These are phyloP conservation scores for Drosophila subquinaria DNA, from an alignment of 2,888 invertebrate species.

Conservation along the genomic window DNA sequence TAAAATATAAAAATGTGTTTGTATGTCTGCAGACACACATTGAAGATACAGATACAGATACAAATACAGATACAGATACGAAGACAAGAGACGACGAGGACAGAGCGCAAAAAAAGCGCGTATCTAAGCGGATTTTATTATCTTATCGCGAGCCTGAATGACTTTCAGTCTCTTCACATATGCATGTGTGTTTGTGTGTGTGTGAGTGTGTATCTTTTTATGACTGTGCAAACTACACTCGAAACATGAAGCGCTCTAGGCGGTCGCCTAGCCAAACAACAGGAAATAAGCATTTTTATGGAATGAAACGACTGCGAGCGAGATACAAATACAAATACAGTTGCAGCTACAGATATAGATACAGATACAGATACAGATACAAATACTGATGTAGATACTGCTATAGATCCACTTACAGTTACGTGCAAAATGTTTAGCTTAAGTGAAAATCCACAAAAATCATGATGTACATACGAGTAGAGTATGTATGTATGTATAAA, in stretches of 20 bases:
- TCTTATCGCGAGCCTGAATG: conserved; percentile 76
- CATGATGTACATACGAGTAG: conserved; percentile 4
- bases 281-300: conserved; percentile 82
- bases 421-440: conserved; percentile 63
- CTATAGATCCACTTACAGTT: conserved; percentile 59
- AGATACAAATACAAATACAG: conserved; percentile 31
- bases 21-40: conserved; percentile 23
- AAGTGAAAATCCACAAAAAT: conserved; percentile 50
- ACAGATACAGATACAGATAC: not conserved
- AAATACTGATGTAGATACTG: conserved; percentile 24
- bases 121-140: conserved; percentile 81
- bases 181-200: conserved; percentile 30
- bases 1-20: conserved; percentile 52
- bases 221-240: conserved; percentile 72
- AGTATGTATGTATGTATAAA: conserved; percentile 1
- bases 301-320: conserved; percentile 77
- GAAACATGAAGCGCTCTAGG: conserved; percentile 68
- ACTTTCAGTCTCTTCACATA: conserved; percentile 41
- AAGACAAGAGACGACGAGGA: conserved; percentile 26
- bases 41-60: conserved; percentile 25
- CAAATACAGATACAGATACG: conserved; percentile 15
- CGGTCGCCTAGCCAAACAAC: conserved; percentile 76
- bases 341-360: conserved; percentile 25
- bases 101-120: conserved; percentile 66
- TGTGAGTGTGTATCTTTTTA: conserved; percentile 52